Percentiles rank a stretch among this genome's conserved stretches.
These are phyloP conservation scores for Clarias batrachus DNA, from an alignment of 2,113 vertebrate genomes.

Conservation along the genomic window DNA sequence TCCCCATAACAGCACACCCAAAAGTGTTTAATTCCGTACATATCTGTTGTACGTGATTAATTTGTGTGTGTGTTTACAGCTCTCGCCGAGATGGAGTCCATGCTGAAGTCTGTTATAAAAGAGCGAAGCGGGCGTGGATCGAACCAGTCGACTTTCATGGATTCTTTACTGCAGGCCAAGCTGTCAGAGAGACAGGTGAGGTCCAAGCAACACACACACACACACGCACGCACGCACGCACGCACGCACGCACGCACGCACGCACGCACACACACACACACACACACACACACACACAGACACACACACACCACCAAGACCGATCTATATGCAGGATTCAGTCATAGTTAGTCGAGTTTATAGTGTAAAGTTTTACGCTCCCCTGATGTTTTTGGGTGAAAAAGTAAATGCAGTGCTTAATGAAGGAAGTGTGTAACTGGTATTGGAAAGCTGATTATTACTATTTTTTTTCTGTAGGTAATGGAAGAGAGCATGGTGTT, in stretches of 20 bases:
- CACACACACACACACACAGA: too few species aligned
- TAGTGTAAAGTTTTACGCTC: background rate
- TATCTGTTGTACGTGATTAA: background rate
- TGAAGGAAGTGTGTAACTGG: background rate
- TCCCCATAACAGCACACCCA: background rate
- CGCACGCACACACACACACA: too few species aligned
- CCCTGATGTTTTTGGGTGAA: background rate
- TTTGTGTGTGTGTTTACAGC: conserved; percentile 71
- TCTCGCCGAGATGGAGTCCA: conserved; percentile 83
- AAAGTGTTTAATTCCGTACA: background rate
- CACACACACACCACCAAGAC: too few species aligned
- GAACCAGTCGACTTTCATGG: conserved; percentile 78
- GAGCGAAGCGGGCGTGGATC: conserved; percentile 77
- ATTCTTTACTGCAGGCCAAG: conserved; percentile 82
- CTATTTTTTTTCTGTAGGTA: conserved; percentile 67
- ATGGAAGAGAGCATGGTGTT: conserved; percentile 97
- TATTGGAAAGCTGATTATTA: background rate
- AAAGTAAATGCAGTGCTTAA: background rate
- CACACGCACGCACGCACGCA: too few species aligned
- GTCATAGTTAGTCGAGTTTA: too few species aligned
- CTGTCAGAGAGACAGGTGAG: conserved; percentile 88
- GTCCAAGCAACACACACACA: background rate
- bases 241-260: too few species aligned
- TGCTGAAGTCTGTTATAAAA: conserved; percentile 82
- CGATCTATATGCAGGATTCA: background rate